Evolutionary conservation across 2,888 invertebrate species (phyloP), one percentile per base, ranked within the genome.

Genomic region (Adelognathus sp.): DNA sequence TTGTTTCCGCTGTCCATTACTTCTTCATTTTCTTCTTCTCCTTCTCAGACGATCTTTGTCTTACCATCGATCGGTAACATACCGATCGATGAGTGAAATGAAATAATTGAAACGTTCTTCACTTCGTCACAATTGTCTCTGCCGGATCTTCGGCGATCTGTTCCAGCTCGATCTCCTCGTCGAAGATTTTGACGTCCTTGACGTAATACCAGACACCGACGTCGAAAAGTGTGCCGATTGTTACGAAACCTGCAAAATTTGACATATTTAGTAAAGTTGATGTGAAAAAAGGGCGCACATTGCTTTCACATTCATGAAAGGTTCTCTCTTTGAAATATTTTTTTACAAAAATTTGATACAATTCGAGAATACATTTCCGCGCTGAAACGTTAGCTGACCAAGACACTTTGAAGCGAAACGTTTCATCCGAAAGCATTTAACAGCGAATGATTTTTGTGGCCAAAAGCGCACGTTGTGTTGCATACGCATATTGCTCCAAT

Each of bases 121-220:
- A 79, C 67, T 79, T 76, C 79, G 75, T 72, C 18, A 79, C 79
- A 18, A 79, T 79, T 18, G 87, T 85, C 72, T 91, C 90, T 9
- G 84, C 87, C 3, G 87, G 87, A 27, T 91, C 90, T 72, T 91
- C 90, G 3, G 88, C 86, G 39, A 91, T 89, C 72, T 90, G 88
- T 81, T 93, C 90, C 27, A 92, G 86, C 83, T 93, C 92, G 36
- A 92, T 90, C 85, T 94, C 94, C 81, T 95, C 94, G 84, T 95
- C 95, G 87, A 95, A 95, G 84, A 95, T 95, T 90, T 94, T 94
- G 56, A 95, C 92, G 85, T 94, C 93, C 88, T 95, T 95, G 1
- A 95, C 95, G 85, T 93, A 94, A 89, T 94, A 95, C 94, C 95
- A 95, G 9, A 95, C 95, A 14, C 94, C 93, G 39, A 93, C 89